Percentiles rank a stretch among this genome's conserved stretches.
Conservation (phyloP, 2,888 invertebrate genomes). For the Conchocele bisecta region DNA sequence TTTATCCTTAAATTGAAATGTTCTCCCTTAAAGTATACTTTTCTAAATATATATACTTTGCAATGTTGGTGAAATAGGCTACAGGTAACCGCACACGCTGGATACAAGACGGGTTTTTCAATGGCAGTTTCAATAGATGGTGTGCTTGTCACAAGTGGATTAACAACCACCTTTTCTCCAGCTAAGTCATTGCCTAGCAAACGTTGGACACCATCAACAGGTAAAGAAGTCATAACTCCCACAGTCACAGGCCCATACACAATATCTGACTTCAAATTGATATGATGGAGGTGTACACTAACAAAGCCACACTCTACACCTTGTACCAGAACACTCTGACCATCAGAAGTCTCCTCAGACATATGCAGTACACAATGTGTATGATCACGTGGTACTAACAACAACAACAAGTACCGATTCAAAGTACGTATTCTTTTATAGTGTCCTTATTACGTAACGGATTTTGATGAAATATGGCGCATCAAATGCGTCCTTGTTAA, state of each 20-base stretch:
- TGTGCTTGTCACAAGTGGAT: constrained; percentile 18
- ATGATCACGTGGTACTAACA: too few species aligned
- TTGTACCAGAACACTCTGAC: constrained; percentile 36
- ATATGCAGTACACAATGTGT: too few species aligned
- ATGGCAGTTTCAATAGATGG: background rate
- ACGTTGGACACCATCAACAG: constrained; percentile 41
- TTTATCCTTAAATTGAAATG: too few species aligned
- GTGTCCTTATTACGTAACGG: too few species aligned
- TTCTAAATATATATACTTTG: too few species aligned
- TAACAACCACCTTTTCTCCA: constrained; percentile 30
- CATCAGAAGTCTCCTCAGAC: constrained; percentile 29
- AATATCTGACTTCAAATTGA: constrained; percentile 35
- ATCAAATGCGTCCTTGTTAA: too few species aligned
- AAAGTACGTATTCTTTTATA: too few species aligned
- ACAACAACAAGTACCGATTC: too few species aligned
- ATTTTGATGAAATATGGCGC: too few species aligned
- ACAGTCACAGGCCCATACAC: constrained; percentile 39
- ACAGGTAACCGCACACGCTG: too few species aligned
- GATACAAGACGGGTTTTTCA: constrained; percentile 16
- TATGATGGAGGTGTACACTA: constrained; percentile 40
- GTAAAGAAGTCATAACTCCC: constrained; percentile 34
- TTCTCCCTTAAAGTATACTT: too few species aligned
- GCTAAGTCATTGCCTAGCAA: constrained; percentile 50
- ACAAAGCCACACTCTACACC: constrained; percentile 41
- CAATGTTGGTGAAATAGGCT: constrained; percentile 19